Conservation (phyloP, 1,140 invertebrate genomes). For the Phymorhynchus buccinoides region DNA sequence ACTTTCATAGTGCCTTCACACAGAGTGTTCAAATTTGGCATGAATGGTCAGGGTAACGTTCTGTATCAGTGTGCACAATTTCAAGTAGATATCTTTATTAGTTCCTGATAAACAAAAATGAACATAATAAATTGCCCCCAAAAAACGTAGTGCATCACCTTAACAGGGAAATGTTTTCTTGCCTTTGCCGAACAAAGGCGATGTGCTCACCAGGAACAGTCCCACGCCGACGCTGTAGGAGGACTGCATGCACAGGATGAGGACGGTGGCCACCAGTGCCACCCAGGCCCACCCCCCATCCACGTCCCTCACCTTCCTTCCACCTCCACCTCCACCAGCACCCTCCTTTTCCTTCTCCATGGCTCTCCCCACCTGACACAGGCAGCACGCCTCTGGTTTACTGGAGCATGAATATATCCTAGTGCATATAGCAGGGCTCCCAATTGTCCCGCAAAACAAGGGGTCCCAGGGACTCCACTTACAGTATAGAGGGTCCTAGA, state of each 20-base stretch:
- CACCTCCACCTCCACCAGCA: no score
- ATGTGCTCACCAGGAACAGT: conserved; percentile 20
- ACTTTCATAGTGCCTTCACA: no score
- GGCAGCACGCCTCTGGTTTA: background rate
- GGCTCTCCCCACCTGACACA: no score
- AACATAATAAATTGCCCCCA: background rate
- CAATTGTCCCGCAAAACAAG: background rate
- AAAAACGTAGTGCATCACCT: background rate
- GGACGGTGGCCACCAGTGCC: conserved; percentile 25
- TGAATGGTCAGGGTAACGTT: no score
- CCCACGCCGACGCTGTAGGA: background rate
- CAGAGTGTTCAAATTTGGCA: no score
- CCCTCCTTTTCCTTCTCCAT: background rate
- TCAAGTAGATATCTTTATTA: no score
- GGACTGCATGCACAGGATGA: conserved; percentile 14
- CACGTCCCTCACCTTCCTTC: background rate
- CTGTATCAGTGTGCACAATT: no score
- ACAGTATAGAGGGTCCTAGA: background rate
- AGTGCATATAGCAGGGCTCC: background rate
- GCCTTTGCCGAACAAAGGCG: background rate
- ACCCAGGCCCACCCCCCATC: conserved; percentile 39
- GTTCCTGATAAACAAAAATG: background rate
- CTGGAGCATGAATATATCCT: background rate
- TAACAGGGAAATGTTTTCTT: background rate
- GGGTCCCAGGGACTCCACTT: background rate